Base-by-base conservation (phyloP, 2,113 vertebrate genomes). In the Chaetodon trifascialis region DNA sequence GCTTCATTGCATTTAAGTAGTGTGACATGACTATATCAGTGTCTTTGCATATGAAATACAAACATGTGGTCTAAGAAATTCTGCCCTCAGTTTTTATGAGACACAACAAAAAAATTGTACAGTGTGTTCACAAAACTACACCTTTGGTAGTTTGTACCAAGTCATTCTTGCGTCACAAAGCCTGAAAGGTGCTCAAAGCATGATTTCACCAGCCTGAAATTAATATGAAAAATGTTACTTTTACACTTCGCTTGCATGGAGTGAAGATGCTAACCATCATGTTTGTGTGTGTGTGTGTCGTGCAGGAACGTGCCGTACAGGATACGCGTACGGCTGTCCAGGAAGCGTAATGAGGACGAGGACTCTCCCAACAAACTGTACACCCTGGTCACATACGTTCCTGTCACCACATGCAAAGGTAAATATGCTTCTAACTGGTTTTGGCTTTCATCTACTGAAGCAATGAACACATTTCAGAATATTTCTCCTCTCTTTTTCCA, bases 321-420 rank as follows among this genome's bases (percentile, higher is more conserved):
- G 11, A 97, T 99, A 76, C 96, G 97, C 1, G 97, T 98, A 6
- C 97, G 97, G 4, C 95, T 98, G 88, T 98, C 98, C 91, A 96
- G 98, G 89, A 99, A 99, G 82, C 96, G 97, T 44, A 99, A 99
- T 0, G 98, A 99, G 86, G 98, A 99, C n/a, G 98, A 99, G 88
- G 98, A 99, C 76, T 99, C 98, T 0, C 97, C 98, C n/a, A 99
- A 99, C 94, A 99, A 99, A 80, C 95, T 99, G 0, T 99, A 99
- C 86, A 99, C 98, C 0, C 90, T 99, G 94, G 97, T 99, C 59
- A 99, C 98, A 49, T 98, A 98, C 0, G 97, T 99, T 76, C 98
- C 97, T 66, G 97, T 98, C 86, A 98, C 97, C 74, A 97, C 97
- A 7, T 97, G 97, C 95, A 99, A 99, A 97, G 97, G 97, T 98